A percentile compares a stretch with the other conserved stretches of the same genome.
phyloP scores from a whole-genome alignment of 30 jellyfish, hydroid and myxozoan species.

The Hydractinia echinata region DNA sequence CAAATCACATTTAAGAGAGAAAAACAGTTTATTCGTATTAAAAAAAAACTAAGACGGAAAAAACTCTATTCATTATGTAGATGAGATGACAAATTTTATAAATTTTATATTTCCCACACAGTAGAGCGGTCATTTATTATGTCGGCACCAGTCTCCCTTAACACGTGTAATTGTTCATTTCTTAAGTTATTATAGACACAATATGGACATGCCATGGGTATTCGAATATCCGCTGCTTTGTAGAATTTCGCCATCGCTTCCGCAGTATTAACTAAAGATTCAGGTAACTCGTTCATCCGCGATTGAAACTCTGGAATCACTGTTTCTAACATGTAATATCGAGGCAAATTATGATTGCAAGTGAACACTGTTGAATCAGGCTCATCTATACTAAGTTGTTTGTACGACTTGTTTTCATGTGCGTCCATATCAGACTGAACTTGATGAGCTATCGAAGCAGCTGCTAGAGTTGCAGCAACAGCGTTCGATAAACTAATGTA shows the following conservation, averaged over 20 bases:
- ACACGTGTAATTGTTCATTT: conserved; percentile 72
- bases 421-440: conserved; percentile 7
- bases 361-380: conserved; percentile 80
- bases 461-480: conserved; percentile 95
- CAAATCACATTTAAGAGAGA: no score
- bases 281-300: conserved; percentile 76
- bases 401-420: not conserved
- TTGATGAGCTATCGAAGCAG: conserved; percentile 71
- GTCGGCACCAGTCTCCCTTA: conserved; percentile 71
- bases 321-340: conserved; percentile 68
- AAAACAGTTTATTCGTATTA: no score
- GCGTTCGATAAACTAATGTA: conserved; percentile 79
- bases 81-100: no score
- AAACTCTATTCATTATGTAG: no score
- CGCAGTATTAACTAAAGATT: conserved; percentile 69
- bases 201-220: conserved; percentile 95
- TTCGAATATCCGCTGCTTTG: conserved; percentile 42
- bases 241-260: conserved; percentile 44
- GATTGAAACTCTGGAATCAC: conserved; percentile 83
- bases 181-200: conserved; percentile 85
- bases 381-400: not conserved
- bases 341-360: conserved; percentile 76
- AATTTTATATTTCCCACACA: conserved; percentile 74
- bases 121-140: conserved; percentile 62
- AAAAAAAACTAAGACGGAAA: no score